Conservation (phyloP, 2,888 invertebrate species). For the Chamaedrilus cognettii region DNA sequence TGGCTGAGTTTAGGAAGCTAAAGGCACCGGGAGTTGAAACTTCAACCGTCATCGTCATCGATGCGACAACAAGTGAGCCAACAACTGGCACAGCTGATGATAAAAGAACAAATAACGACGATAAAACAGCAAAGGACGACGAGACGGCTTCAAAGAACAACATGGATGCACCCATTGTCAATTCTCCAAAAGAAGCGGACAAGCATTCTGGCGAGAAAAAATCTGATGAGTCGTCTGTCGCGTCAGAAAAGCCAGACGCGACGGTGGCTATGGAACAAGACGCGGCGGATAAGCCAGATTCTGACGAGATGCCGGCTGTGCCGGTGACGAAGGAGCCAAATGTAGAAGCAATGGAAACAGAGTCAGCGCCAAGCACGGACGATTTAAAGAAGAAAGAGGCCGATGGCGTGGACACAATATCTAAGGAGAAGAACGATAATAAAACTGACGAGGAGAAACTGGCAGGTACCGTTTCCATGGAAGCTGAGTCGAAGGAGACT, state of each 20-base stretch:
- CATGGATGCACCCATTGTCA: not conserved
- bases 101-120: not conserved
- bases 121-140: constrained; percentile 12
- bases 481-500: constrained; percentile 5
- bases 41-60: not conserved
- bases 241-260: constrained; percentile 1
- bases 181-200: constrained; percentile 2
- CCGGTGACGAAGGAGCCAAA: not conserved
- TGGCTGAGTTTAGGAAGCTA: constrained; percentile 29
- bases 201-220: not conserved
- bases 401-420: not conserved
- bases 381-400: not conserved
- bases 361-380: not conserved
- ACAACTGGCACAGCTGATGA: not conserved
- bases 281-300: not conserved
- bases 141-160: not conserved
- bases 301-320: not conserved
- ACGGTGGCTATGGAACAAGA: not conserved
- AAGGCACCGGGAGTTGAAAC: constrained; percentile 2
- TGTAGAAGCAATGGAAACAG: not conserved
- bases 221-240: constrained; percentile 18
- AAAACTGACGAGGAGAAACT: constrained; percentile 5
- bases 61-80: constrained; percentile 9
- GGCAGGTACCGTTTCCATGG: constrained; percentile 1
- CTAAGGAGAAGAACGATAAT: constrained; percentile 10